A percentile compares a stretch with the other conserved stretches of the same genome.
These are phyloP conservation scores for Montipora sp. DNA, from an alignment of 64 coral and sea anemone genomes.

Conservation along the genomic window DNA sequence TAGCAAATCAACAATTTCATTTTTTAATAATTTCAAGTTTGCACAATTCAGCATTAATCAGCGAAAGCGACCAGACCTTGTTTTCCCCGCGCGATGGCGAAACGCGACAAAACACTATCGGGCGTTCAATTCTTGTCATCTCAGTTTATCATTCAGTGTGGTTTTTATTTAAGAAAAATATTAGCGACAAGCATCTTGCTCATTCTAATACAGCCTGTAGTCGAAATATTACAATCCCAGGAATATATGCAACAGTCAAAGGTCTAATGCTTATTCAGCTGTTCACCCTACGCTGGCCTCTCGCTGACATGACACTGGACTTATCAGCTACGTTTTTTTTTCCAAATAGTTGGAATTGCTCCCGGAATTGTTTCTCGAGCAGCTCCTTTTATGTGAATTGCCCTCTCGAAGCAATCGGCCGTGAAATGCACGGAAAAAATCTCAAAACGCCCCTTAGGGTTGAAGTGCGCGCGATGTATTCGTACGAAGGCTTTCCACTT, in stretches of 20 bases:
- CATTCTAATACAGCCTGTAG: background rate
- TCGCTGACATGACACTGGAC: background rate
- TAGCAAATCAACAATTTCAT: background rate
- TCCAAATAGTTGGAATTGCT: slow-evolving; percentile 19
- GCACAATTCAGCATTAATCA: too few relatives aligned
- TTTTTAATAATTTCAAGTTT: background rate
- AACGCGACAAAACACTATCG: too few relatives aligned
- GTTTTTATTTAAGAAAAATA: too few relatives aligned
- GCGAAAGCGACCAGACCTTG: too few relatives aligned
- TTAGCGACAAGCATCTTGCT: background rate
- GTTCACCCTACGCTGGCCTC: background rate
- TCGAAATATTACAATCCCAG: too few relatives aligned
- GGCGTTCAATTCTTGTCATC: too few relatives aligned
- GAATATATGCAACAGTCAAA: too few relatives aligned
- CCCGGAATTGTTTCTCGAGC: background rate
- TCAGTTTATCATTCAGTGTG: too few relatives aligned
- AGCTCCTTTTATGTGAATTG: background rate
- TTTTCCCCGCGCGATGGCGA: too few relatives aligned
- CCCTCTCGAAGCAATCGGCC: background rate
- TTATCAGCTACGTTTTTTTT: background rate
- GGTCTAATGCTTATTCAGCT: too few relatives aligned
- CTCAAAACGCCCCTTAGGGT: background rate
- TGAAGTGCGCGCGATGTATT: slow-evolving; percentile 11
- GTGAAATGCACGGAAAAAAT: slow-evolving; percentile 28
- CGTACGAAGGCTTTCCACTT: slow-evolving; percentile 33